A percentile compares a stretch with the other conserved stretches of the same genome.
phyloP scores from a whole-genome alignment of 2,113 vertebrate species.

The Anas platyrhynchos region DNA sequence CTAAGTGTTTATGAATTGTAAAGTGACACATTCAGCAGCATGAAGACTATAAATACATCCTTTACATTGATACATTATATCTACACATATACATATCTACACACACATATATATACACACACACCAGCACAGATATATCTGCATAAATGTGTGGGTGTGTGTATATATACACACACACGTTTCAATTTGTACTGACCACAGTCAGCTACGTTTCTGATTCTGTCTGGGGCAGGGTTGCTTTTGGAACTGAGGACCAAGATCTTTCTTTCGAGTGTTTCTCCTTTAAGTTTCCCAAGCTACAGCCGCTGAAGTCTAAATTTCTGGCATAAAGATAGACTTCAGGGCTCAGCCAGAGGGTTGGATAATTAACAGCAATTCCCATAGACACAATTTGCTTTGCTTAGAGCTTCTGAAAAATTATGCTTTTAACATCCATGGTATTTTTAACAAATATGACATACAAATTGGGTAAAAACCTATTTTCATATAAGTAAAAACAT shows the following conservation, averaged over 20 bases:
- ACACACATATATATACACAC: slow-evolving; percentile 12
- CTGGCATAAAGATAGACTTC: background rate
- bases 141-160: background rate
- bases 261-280: background rate
- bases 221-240: background rate
- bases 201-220: slow-evolving; percentile 29
- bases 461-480: background rate
- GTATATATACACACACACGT: background rate
- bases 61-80: slow-evolving; percentile 66
- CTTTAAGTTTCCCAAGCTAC: background rate
- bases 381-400: background rate
- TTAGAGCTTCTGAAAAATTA: background rate
- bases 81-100: slow-evolving; percentile 59
- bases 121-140: slow-evolving; percentile 11
- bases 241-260: background rate
- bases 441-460: background rate
- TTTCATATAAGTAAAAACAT: background rate
- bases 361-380: background rate
- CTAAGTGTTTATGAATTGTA: slow-evolving; percentile 51
- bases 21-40: slow-evolving; percentile 74
- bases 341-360: background rate
- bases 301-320: background rate
- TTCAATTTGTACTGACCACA: background rate
- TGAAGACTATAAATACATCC: slow-evolving; percentile 73
- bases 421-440: background rate